phyloP scores from a whole-genome alignment of 2,888 invertebrate genomes.

The Pseudococcus longispinus region DNA sequence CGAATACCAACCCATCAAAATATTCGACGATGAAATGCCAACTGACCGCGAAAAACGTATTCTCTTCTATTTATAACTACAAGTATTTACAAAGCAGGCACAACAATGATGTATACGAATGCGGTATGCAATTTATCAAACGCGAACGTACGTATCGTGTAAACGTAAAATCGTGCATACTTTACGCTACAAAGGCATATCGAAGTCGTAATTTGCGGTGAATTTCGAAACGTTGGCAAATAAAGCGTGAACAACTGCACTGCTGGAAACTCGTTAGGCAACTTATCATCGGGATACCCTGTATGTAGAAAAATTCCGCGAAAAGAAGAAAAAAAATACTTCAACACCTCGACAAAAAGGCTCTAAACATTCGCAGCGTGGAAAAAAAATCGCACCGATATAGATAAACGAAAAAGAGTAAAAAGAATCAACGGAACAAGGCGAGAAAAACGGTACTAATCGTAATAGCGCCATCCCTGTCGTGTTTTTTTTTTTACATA shows the following conservation, averaged over 20 bases:
- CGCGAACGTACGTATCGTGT: neutral
- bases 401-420: neutral
- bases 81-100: neutral
- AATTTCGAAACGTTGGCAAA: neutral
- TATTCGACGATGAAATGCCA: neutral
- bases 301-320: neutral
- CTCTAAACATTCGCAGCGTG: neutral
- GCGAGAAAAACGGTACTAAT: neutral
- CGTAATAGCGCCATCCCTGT: neutral
- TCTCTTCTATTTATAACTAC: neutral
- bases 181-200: neutral
- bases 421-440: neutral
- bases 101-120: neutral
- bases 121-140: neutral
- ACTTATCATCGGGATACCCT: neutral
- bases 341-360: neutral
- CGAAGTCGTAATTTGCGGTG: slow-evolving; percentile 5
- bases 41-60: neutral
- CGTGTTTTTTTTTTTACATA: neutral
- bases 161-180: neutral
- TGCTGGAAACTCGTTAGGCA: slow-evolving; percentile 16
- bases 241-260: neutral
- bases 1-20: neutral
- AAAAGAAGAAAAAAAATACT: neutral
- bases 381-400: neutral